phyloP scores from a whole-genome alignment of 2,888 invertebrate species.

The Oxystoma pomonae region DNA sequence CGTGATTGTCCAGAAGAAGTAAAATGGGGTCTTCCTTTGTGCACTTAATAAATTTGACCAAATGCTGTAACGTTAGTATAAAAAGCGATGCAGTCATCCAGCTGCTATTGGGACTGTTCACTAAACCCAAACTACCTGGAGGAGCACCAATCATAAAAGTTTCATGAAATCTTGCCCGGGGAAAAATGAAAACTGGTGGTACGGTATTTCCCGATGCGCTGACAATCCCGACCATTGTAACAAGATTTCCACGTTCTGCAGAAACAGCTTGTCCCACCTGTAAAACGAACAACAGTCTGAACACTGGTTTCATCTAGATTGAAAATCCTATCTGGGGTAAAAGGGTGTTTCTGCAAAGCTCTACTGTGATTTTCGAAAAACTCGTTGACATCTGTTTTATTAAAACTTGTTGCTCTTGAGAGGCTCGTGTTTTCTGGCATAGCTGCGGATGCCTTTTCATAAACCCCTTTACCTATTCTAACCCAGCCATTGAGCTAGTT shows the following conservation, averaged over 20 bases:
- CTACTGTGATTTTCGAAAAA: conserved; percentile 18
- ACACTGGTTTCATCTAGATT: conserved; percentile 35
- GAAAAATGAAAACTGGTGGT: conserved; percentile 11
- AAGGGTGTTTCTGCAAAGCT: conserved; percentile 17
- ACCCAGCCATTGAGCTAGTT: conserved; percentile 6
- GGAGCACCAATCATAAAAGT: too few relatives aligned
- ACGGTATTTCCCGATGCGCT: conserved; percentile 10
- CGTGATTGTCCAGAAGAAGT: too few relatives aligned
- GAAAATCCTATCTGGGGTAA: conserved; percentile 24
- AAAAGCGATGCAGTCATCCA: too few relatives aligned
- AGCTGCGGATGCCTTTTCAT: conserved; percentile 10
- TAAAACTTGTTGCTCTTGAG: conserved; percentile 6
- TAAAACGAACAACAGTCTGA: too few relatives aligned
- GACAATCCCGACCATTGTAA: conserved; percentile 13
- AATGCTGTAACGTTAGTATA: too few relatives aligned
- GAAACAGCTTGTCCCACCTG: too few relatives aligned
- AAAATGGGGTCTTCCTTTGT: too few relatives aligned
- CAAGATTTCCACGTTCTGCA: conserved; percentile 17
- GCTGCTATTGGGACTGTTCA: too few relatives aligned
- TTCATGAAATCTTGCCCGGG: conserved; percentile 23
- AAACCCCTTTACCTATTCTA: conserved; percentile 7
- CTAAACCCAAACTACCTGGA: too few relatives aligned
- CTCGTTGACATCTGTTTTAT: conserved; percentile 3
- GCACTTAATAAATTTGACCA: too few relatives aligned
- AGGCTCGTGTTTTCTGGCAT: conserved; percentile 7